Conservation (phyloP, 2,888 invertebrate species). For the Chromoteleia sp. region DNA sequence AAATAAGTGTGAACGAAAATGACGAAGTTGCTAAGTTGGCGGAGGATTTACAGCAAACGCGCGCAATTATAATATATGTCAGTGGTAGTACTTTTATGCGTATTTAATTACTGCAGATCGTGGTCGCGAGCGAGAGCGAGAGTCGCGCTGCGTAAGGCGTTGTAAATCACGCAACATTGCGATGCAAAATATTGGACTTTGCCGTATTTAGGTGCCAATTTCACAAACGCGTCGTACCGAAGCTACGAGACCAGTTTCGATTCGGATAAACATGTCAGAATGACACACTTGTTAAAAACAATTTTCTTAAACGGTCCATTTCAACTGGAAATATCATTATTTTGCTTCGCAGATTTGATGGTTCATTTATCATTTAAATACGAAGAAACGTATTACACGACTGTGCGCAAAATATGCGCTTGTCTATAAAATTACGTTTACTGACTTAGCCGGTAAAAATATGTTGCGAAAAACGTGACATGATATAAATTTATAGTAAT, state of each 20-base stretch:
- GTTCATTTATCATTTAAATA: no score
- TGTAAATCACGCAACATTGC: slow-evolving; percentile 59
- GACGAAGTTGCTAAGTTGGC: slow-evolving; percentile 23
- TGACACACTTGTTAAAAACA: slow-evolving; percentile 22
- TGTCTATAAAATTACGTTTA: no score
- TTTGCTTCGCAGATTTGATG: no score
- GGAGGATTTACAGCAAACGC: slow-evolving; percentile 49
- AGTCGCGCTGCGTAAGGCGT: slow-evolving; percentile 42
- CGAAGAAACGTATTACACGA: no score
- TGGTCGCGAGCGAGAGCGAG: slow-evolving; percentile 32
- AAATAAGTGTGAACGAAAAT: slow-evolving; percentile 57
- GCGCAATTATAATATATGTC: slow-evolving; percentile 60
- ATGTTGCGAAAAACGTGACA: no score
- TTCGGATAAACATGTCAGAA: slow-evolving; percentile 58
- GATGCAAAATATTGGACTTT: slow-evolving; percentile 55
- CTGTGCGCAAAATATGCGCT: no score
- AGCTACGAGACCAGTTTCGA: slow-evolving; percentile 52
- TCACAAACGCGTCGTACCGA: slow-evolving; percentile 51
- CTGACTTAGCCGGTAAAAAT: no score
- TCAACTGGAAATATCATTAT: no score
- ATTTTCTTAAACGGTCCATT: slow-evolving; percentile 37
- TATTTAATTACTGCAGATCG: slow-evolving; percentile 62
- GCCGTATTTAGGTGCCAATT: slow-evolving; percentile 63
- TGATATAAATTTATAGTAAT: no score
- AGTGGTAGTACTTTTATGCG: slow-evolving; percentile 45